Conservation (phyloP, 2,888 invertebrate species). For the Caenorhabditis uteleia region DNA sequence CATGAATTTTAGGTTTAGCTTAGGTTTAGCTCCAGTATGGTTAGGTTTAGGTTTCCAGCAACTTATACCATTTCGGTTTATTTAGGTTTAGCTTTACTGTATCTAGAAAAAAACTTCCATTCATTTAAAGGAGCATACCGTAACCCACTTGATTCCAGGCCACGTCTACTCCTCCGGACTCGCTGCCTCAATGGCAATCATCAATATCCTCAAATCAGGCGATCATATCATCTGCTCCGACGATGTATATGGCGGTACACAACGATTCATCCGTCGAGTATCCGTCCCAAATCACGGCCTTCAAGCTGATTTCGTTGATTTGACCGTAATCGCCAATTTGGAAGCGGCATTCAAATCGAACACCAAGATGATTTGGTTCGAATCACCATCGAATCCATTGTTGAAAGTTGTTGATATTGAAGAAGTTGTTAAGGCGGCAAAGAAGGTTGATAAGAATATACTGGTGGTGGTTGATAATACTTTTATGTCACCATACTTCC, state of each 20-base stretch:
- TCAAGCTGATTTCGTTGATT: slow-evolving; percentile 81
- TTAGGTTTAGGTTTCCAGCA: not conserved
- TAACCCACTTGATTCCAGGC: slow-evolving; percentile 66
- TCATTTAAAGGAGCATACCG: too few relatives aligned
- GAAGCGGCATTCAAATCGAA: slow-evolving; percentile 79
- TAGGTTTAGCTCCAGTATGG: too few relatives aligned
- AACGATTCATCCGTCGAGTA: slow-evolving; percentile 74
- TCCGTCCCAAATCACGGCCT: slow-evolving; percentile 76
- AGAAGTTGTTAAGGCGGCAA: slow-evolving; percentile 72
- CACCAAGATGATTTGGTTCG: slow-evolving; percentile 88
- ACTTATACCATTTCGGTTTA: not conserved
- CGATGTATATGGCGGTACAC: slow-evolving; percentile 85
- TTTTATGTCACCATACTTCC: slow-evolving; percentile 74
- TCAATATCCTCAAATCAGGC: slow-evolving; percentile 80
- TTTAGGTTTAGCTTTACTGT: too few relatives aligned
- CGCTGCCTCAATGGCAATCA: slow-evolving; percentile 80
- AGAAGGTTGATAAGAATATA: slow-evolving; percentile 73
- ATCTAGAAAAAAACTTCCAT: too few relatives aligned
- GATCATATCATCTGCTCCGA: slow-evolving; percentile 90
- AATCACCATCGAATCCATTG: slow-evolving; percentile 93
- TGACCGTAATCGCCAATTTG: slow-evolving; percentile 77
- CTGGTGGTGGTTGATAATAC: slow-evolving; percentile 87
- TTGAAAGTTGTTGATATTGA: slow-evolving; percentile 87
- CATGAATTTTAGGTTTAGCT: too few relatives aligned
- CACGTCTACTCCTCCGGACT: slow-evolving; percentile 85